Base-by-base conservation (phyloP, 2,888 invertebrate species). In the Sycophila texana region DNA sequence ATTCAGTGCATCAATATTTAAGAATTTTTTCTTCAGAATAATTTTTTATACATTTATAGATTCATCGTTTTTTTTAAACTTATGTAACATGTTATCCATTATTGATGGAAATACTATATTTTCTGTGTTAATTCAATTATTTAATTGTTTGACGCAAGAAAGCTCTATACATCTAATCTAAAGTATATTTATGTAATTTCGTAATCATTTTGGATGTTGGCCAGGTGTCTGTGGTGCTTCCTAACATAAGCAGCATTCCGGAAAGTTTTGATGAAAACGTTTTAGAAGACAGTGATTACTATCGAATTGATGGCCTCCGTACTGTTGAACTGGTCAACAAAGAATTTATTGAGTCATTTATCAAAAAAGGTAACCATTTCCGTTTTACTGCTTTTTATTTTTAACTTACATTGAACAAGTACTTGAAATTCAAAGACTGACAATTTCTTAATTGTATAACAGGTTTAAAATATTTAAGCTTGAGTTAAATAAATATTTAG, bases 211-310 rank as follows among this genome's bases (percentile, higher is more conserved):
- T 87, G 88, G 86, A 84, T 83, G 77, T 76, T 82, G 88, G 90
- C 83, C 87, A 94, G 93, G 89, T 93, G 68, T 92, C 93, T 78
- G 87, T 93, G 82, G 88, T 92, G 79, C 85, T 93, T 85, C 93
- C 93, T 65, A 91, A 92, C 84, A 90, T 90, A 71, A 85, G 89
- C 74, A 87, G 86, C 82, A 85, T 91, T 84, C 91, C 92, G 72
- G 88, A 91, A 82, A 84, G 84, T 82, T 85, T 92, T 81, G 85
- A 82, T 60, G 86, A 90, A 77, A 85, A 87, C 75, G 83, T 92
- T 76, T 86, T 88, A 47, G 88, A 90, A 71, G 92, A 93, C 85
- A 91, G 89, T 84, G 92, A 92, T 84, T 93, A 93, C 88, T 94
- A 93, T 86, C 91, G 91, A 87, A 84, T 93, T 71, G 85, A 87